These are phyloP conservation scores for Epinephelus coioides DNA, from an alignment of 2,797 vertebrate species.

Conservation along the genomic window DNA sequence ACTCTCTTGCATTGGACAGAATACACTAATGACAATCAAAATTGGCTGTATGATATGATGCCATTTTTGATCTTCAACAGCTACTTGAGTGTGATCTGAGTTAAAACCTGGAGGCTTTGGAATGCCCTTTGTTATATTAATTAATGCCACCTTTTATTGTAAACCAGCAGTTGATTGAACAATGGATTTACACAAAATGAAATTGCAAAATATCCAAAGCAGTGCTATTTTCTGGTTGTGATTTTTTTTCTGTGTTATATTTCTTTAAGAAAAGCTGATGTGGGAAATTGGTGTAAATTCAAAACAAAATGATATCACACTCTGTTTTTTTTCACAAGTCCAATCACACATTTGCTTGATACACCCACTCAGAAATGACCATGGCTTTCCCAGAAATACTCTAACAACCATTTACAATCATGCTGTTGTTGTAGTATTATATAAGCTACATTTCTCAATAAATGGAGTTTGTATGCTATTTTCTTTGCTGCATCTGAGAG, in stretches of 20 bases:
- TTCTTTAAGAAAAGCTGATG: neutral
- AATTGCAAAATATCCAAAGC: neutral
- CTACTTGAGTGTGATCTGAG: too few species aligned
- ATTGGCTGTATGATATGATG: too few species aligned
- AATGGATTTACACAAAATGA: neutral
- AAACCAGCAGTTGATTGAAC: neutral
- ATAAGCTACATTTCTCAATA: neutral
- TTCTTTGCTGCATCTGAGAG: neutral
- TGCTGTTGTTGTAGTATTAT: neutral
- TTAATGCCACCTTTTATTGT: too few species aligned
- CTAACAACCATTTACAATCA: neutral
- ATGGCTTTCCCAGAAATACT: neutral
- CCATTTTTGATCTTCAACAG: too few species aligned
- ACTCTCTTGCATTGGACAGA: too few species aligned
- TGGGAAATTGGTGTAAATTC: neutral
- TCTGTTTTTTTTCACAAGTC: neutral
- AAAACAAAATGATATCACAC: neutral
- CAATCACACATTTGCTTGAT: slow-evolving; percentile 19
- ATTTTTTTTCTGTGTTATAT: neutral
- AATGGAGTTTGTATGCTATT: neutral
- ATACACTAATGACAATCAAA: too few species aligned
- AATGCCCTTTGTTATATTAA: too few species aligned
- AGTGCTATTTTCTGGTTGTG: neutral
- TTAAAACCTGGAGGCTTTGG: too few species aligned
- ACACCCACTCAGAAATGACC: neutral